These are phyloP conservation scores for Candidula unifasciata DNA, from an alignment of 2,888 invertebrate genomes.

Conservation along the genomic window DNA sequence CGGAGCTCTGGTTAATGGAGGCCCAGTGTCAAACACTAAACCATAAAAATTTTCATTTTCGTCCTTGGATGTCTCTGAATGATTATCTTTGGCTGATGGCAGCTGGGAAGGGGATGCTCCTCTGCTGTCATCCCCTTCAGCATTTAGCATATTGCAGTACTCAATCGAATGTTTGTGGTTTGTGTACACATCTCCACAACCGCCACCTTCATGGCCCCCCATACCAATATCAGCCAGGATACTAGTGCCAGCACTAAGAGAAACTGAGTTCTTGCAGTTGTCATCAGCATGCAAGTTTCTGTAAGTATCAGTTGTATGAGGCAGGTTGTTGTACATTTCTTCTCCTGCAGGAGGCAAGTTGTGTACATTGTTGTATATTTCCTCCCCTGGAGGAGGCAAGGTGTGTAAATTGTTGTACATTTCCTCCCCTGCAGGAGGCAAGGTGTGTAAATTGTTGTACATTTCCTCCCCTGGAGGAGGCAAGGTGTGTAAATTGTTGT, in stretches of 20 bases:
- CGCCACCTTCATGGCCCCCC: not conserved
- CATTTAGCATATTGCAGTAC: not conserved
- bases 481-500: no score
- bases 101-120: not conserved
- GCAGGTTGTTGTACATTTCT: not conserved
- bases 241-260: no score
- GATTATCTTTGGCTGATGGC: not conserved
- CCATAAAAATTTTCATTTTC: constrained; percentile 49
- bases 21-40: not conserved
- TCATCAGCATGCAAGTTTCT: no score
- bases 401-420: no score
- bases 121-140: no score
- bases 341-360: no score
- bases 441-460: no score
- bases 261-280: not conserved
- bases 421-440: no score
- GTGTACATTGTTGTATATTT: no score
- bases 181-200: not conserved
- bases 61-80: constrained; percentile 28
- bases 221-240: not conserved
- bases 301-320: no score
- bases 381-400: no score
- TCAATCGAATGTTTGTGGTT: not conserved
- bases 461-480: no score
- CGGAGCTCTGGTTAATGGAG: constrained; percentile 31